Conservation (phyloP, 2,888 invertebrate species). For the Dysmachus trigonus region DNA sequence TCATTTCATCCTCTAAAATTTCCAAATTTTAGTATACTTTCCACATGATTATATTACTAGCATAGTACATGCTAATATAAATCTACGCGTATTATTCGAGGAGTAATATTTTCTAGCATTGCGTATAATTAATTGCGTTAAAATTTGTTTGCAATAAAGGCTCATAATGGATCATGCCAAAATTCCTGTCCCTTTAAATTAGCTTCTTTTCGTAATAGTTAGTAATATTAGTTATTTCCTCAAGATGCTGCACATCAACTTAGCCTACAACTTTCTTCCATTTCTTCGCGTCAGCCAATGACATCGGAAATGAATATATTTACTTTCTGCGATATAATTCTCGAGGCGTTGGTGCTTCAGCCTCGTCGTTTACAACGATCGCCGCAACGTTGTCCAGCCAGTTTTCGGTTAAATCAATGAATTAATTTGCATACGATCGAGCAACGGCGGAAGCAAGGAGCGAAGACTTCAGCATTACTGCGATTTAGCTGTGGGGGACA, state of each 20-base stretch:
- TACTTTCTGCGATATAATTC: background rate
- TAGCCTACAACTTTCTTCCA: background rate
- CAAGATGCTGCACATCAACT: background rate
- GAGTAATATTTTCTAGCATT: no score
- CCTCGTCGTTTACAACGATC: background rate
- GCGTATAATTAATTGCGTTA: no score
- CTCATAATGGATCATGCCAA: background rate
- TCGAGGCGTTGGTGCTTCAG: background rate
- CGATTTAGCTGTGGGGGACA: background rate
- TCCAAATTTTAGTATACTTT: no score
- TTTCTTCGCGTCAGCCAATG: background rate
- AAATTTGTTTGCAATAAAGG: no score
- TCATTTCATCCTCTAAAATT: no score
- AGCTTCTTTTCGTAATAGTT: background rate
- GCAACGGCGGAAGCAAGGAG: background rate
- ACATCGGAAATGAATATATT: constrained; percentile 6
- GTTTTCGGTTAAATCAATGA: background rate
- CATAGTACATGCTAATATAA: no score
- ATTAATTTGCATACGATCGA: constrained; percentile 11
- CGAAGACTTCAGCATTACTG: background rate
- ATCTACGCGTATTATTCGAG: no score
- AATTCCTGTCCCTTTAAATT: background rate
- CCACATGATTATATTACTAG: no score
- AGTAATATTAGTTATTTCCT: background rate
- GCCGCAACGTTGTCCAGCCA: background rate